These are phyloP conservation scores for Rhynchopsitta pachyrhyncha DNA, from an alignment of 2,113 vertebrate species.

Conservation along the genomic window DNA sequence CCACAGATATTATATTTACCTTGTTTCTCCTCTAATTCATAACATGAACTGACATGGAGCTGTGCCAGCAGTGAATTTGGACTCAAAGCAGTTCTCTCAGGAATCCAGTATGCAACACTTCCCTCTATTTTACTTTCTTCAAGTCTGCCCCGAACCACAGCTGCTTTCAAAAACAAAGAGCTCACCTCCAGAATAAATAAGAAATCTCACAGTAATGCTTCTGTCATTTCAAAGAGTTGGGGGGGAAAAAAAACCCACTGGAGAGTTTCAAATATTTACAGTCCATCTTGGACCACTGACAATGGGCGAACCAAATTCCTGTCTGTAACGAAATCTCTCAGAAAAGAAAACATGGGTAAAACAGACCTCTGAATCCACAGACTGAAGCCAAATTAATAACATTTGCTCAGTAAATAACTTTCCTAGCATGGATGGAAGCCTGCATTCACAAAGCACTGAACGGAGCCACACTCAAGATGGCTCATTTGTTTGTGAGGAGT, in stretches of 20 bases:
- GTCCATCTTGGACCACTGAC: neutral
- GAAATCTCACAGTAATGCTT: neutral
- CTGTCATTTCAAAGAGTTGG: neutral
- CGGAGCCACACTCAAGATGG: rapidly evolving
- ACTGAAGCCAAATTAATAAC: neutral
- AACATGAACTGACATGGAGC: neutral
- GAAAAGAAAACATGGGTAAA: neutral
- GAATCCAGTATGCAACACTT: neutral
- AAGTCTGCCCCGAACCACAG: neutral
- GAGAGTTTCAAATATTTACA: neutral
- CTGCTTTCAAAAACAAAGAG: neutral
- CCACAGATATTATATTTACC: neutral
- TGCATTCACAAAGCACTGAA: neutral
- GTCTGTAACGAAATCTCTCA: neutral
- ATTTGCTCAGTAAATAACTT: neutral
- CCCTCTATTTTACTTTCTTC: neutral
- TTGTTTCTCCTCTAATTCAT: neutral
- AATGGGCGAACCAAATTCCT: neutral
- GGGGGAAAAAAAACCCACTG: rapidly evolving
- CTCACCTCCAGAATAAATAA: neutral
- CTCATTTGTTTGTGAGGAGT: neutral
- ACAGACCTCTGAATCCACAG: neutral
- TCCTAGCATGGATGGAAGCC: neutral
- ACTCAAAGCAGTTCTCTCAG: neutral
- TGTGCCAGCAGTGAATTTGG: neutral